phyloP scores from a whole-genome alignment of 2,797 vertebrate species.

The Coccyzus lansbergi region DNA sequence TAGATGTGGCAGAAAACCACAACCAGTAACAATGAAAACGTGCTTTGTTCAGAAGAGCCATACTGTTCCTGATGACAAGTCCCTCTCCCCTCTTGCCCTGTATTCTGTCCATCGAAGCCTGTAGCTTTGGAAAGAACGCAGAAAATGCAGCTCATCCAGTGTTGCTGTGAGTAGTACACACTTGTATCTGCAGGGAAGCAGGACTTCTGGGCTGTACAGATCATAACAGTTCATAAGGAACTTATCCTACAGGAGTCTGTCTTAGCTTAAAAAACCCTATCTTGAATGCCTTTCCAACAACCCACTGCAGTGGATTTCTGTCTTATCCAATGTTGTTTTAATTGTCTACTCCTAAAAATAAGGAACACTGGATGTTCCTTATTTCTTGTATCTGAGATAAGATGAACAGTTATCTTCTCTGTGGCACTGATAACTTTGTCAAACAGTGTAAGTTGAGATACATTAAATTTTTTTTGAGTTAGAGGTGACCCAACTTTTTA shows the following conservation, averaged over 20 bases:
- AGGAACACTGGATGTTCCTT: neutral
- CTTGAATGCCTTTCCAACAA: neutral
- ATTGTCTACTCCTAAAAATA: neutral
- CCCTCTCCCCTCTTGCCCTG: neutral
- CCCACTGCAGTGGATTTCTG: neutral
- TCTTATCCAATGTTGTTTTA: neutral
- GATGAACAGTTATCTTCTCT: neutral
- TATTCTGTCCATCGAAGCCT: neutral
- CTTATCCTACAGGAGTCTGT: neutral
- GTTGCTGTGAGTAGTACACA: fast-evolving
- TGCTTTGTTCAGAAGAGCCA: neutral
- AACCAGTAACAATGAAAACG: fast-evolving
- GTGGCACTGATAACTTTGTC: neutral
- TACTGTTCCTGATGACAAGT: neutral
- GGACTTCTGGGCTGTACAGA: neutral
- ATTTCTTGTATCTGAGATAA: neutral
- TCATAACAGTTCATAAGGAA: neutral
- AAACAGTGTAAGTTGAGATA: neutral
- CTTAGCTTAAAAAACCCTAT: neutral
- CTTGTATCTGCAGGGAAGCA: neutral
- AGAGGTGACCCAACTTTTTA: neutral
- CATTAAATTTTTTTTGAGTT: neutral
- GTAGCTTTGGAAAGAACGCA: neutral
- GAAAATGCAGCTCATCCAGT: neutral
- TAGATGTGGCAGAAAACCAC: neutral